Percentiles rank a stretch among this genome's conserved stretches.
Conservation (phyloP, 2,888 invertebrate species). For the Alsophila aescularia region DNA sequence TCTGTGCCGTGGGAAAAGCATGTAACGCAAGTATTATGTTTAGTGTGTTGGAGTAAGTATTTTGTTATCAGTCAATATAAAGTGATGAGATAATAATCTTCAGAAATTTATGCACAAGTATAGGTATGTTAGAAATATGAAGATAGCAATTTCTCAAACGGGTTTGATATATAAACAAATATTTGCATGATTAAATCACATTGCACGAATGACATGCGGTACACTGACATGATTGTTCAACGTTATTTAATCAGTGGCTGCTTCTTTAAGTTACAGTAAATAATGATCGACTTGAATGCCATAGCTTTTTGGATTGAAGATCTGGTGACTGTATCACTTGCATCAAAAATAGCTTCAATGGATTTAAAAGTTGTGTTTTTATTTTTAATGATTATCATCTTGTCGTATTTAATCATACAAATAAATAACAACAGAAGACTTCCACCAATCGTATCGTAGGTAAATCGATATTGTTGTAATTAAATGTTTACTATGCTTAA, state of each 20-base stretch:
- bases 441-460: too few species aligned
- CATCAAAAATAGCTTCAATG: background rate
- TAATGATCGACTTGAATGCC: too few species aligned
- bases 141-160: slow-evolving; percentile 11
- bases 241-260: slow-evolving; percentile 13
- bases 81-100: slow-evolving; percentile 24
- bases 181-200: slow-evolving; percentile 15
- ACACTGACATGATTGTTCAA: slow-evolving; percentile 20
- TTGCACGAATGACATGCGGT: slow-evolving; percentile 20
- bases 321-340: background rate
- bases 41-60: slow-evolving; percentile 1
- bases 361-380: slow-evolving; percentile 13
- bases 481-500: too few species aligned
- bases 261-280: too few species aligned
- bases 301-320: background rate
- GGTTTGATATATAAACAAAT: slow-evolving; percentile 32
- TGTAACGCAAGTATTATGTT: too few species aligned
- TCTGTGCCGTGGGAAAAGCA: background rate
- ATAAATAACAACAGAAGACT: slow-evolving; percentile 36
- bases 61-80: slow-evolving; percentile 27
- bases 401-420: slow-evolving; percentile 28
- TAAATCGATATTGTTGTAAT: slow-evolving; percentile 30
- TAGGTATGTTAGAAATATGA: slow-evolving; percentile 14
- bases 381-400: slow-evolving; percentile 8
- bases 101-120: slow-evolving; percentile 14